phyloP scores from a whole-genome alignment of 2,797 vertebrate species.

The Malurus leucopterus region DNA sequence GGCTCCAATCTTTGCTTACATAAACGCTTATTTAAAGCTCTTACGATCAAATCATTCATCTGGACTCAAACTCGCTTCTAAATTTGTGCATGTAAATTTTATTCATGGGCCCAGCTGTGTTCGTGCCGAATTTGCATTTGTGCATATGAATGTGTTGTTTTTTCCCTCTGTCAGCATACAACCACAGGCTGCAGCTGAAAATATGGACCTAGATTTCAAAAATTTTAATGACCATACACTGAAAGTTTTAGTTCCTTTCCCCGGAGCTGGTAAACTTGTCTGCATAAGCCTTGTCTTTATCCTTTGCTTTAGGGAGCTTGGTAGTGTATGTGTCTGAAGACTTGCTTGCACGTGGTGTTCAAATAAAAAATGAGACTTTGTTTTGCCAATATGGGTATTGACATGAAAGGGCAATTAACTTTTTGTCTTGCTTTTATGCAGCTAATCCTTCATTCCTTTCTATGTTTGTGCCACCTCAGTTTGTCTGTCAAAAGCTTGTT shows the following conservation, averaged over 20 bases:
- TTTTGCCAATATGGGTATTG: slow-evolving; percentile 60
- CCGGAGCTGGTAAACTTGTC: slow-evolving; percentile 36
- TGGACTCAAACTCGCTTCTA: slow-evolving; percentile 62
- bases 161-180: slow-evolving; percentile 65
- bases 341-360: slow-evolving; percentile 13
- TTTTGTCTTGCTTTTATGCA: slow-evolving; percentile 60
- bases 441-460: slow-evolving; percentile 16
- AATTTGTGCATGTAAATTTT: slow-evolving; percentile 68
- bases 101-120: slow-evolving; percentile 67
- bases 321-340: neutral
- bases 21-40: slow-evolving; percentile 67
- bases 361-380: slow-evolving; percentile 50
- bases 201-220: slow-evolving; percentile 67
- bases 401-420: slow-evolving; percentile 61
- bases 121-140: slow-evolving; percentile 67
- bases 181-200: slow-evolving; percentile 66
- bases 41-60: slow-evolving; percentile 67
- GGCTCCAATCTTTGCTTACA: slow-evolving; percentile 61
- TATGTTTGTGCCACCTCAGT: slow-evolving; percentile 8
- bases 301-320: neutral
- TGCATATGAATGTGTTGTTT: slow-evolving; percentile 67
- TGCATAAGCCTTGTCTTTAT: slow-evolving; percentile 36
- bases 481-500: slow-evolving; percentile 9
- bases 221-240: slow-evolving; percentile 55
- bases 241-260: slow-evolving; percentile 52